Base-by-base conservation (phyloP, 2,888 invertebrate species). In the Chymomyza caudatula region DNA sequence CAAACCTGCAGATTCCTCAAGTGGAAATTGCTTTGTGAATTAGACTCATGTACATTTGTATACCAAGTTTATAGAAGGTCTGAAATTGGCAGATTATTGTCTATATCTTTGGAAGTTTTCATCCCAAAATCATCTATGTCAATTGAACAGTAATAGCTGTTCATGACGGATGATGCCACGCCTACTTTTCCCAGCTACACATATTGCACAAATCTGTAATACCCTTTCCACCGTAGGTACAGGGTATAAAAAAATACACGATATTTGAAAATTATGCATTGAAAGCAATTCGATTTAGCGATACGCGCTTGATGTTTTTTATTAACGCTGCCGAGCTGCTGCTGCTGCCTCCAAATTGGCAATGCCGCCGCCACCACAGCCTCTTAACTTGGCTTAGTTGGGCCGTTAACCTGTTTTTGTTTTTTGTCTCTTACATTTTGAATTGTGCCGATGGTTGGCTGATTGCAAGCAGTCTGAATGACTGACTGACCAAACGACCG, bases 241-340 rank as follows among this genome's bases (percentile, higher is more conserved):
- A n/a, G n/a, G n/a, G n/a, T n/a, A 25, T 1, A 25, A 25, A 25
- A 4, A 25, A 44, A 15, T 44, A 6, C 44, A 57, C 29, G 63
- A 71, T 65, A 55, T 74, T 70, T 61, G 69, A 81, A 77, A 85
- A 82, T 80, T 84, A 81, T 80, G 85, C 80, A 82, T 85, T 80
- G 69, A 67, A 74, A 73, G 76, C 85, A 77, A 77, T 81, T 78
- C 73, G 71, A 82, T 74, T 74, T 69, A 65, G 29, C 67, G 72
- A 75, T 83, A 85, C 19, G 51, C 22, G 8, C 4, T 15, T 37
- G 19, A 22, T 47, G 5, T 47, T 54, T 54, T 54, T 54, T 54
- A 23, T 37, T 29, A 17, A 20, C 20, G 19, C 66, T 49, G 63
- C 62, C 64, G 63, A 74, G 75, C 61, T 66, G 67, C 69, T 66